phyloP scores from a whole-genome alignment of 2,113 vertebrate species.

The Propithecus coquereli region DNA sequence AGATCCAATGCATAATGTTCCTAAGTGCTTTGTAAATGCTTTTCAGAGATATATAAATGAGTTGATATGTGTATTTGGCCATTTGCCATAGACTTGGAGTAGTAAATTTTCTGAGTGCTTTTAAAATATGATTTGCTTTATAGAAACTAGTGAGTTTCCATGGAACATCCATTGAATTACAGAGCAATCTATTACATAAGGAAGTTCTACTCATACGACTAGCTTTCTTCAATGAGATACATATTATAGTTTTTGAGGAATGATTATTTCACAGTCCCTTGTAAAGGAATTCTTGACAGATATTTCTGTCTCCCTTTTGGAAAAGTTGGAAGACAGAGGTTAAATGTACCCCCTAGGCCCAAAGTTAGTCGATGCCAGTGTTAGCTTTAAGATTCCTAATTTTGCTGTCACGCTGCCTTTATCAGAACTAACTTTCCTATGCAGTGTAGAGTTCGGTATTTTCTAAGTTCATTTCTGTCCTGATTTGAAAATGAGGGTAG shows the following conservation, averaged over 20 bases:
- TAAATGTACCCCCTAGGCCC: background rate
- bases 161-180: background rate
- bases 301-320: conserved; percentile 1
- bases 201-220: background rate
- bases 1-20: background rate
- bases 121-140: conserved; percentile 44
- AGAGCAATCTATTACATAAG: background rate
- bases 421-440: background rate
- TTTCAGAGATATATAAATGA: conserved; percentile 1
- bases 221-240: background rate
- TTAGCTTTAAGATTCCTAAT: background rate
- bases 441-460: background rate
- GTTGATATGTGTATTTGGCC: background rate
- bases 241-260: background rate
- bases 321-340: background rate
- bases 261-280: background rate
- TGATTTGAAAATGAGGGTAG: background rate
- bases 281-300: background rate
- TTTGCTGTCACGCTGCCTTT: background rate
- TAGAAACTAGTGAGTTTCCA: conserved; percentile 12
- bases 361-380: background rate
- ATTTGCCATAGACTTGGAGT: conserved; percentile 24
- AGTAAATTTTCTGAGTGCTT: conserved; percentile 24
- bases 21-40: conserved; percentile 23
- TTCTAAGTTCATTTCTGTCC: conserved; percentile 15